Percentiles rank a stretch among this genome's conserved stretches.
Evolutionary conservation across 64 coral and sea anemone genomes (phyloP).

Genomic region (Montipora foliosa): DNA sequence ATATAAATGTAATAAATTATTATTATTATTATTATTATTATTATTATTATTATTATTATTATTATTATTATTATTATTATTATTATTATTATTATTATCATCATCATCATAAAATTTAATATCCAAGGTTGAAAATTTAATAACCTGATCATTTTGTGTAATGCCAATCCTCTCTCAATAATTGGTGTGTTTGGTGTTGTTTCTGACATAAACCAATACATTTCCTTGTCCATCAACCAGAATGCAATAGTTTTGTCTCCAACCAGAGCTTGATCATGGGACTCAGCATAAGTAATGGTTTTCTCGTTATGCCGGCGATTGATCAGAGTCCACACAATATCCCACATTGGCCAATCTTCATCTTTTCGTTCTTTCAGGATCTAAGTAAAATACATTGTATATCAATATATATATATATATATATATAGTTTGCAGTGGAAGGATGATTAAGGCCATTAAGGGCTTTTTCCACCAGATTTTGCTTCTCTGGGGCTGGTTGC

Average conservation of each 20-base stretch:
- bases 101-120: too few relatives aligned
- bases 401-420: too few relatives aligned
- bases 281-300: conserved; percentile 89
- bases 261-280: conserved; percentile 93
- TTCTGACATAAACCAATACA: conserved; percentile 92
- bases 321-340: conserved; percentile 78
- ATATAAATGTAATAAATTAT: too few relatives aligned
- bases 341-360: conserved; percentile 86
- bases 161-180: conserved; percentile 89
- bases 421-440: too few relatives aligned
- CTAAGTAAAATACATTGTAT: conserved; percentile 3
- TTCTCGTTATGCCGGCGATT: conserved; percentile 93
- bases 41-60: too few relatives aligned
- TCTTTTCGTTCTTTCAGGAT: conserved; percentile 86
- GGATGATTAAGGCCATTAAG: too few relatives aligned
- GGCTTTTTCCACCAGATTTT: too few relatives aligned
- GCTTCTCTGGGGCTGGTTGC: too few relatives aligned
- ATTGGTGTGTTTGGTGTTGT: conserved; percentile 70
- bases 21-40: too few relatives aligned
- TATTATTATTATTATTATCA: too few relatives aligned
- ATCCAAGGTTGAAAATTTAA: too few relatives aligned
- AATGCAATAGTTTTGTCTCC: conserved; percentile 98
- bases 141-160: conserved; percentile 97
- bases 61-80: too few relatives aligned
- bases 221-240: conserved; percentile 99